These are phyloP conservation scores for Cisticola juncidis DNA, from an alignment of 2,113 vertebrate species.

Conservation along the genomic window DNA sequence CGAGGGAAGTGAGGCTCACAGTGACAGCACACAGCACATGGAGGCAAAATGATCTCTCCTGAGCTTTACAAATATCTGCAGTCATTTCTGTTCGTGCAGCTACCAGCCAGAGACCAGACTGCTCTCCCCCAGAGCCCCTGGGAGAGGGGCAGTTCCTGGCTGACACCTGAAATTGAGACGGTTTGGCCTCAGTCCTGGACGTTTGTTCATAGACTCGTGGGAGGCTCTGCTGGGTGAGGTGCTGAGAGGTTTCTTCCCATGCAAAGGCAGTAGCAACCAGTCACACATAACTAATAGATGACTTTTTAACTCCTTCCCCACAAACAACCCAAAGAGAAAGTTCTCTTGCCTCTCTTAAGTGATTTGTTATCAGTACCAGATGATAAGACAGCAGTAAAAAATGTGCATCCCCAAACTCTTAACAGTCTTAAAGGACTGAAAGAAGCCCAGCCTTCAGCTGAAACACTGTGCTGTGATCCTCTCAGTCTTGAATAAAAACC, in stretches of 20 bases:
- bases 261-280: background rate
- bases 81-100: background rate
- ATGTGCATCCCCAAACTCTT: background rate
- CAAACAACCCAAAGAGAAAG: background rate
- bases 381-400: background rate
- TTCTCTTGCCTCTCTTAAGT: background rate
- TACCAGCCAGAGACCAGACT: background rate
- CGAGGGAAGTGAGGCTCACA: background rate
- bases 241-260: background rate
- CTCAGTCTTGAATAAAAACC: background rate
- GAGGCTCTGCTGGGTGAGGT: background rate
- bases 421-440: background rate
- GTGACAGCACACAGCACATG: background rate
- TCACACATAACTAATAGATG: background rate
- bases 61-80: background rate
- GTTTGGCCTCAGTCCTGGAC: constrained; percentile 7
- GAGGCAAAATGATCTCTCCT: background rate
- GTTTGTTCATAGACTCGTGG: background rate
- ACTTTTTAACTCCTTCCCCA: background rate
- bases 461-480: fast-evolving
- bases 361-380: background rate
- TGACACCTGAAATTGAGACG: background rate
- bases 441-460: background rate
- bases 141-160: background rate
- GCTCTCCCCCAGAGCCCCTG: background rate